phyloP scores from a whole-genome alignment of 2,888 invertebrate species.

The Chymomyza amoena region DNA sequence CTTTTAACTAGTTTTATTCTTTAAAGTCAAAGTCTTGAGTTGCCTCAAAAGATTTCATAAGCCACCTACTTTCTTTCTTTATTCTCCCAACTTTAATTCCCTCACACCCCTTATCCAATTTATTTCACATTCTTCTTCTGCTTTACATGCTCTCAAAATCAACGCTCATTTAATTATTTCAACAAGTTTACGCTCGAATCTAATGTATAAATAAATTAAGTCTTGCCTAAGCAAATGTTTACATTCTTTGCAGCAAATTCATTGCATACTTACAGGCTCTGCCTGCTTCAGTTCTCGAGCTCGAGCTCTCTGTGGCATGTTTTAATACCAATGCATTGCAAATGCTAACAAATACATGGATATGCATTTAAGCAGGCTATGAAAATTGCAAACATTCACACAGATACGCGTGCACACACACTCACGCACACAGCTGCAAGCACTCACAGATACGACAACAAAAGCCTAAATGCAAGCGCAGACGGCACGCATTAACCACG shows the following conservation, averaged over 20 bases:
- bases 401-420: constrained; percentile 13
- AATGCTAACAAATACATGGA: constrained; percentile 17
- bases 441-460: constrained; percentile 22
- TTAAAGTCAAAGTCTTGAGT: no score
- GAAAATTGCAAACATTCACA: constrained; percentile 21
- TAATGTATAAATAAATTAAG: constrained; percentile 51
- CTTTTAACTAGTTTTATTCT: no score
- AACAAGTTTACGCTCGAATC: constrained; percentile 14
- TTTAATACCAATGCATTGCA: constrained; percentile 6
- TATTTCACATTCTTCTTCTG: background rate
- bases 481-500: constrained; percentile 44
- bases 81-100: no score
- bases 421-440: background rate
- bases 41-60: no score
- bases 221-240: constrained; percentile 44
- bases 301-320: background rate
- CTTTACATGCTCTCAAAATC: background rate
- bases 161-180: background rate
- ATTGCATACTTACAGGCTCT: constrained; percentile 21
- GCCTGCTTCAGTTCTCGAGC: background rate
- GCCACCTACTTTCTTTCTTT: background rate
- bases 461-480: constrained; percentile 35
- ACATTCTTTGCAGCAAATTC: constrained; percentile 37
- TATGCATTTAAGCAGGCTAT: constrained; percentile 43
- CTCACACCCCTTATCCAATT: background rate